These are phyloP conservation scores for Motacilla tschutschensis DNA, from an alignment of 2,113 vertebrate genomes.

Conservation along the genomic window DNA sequence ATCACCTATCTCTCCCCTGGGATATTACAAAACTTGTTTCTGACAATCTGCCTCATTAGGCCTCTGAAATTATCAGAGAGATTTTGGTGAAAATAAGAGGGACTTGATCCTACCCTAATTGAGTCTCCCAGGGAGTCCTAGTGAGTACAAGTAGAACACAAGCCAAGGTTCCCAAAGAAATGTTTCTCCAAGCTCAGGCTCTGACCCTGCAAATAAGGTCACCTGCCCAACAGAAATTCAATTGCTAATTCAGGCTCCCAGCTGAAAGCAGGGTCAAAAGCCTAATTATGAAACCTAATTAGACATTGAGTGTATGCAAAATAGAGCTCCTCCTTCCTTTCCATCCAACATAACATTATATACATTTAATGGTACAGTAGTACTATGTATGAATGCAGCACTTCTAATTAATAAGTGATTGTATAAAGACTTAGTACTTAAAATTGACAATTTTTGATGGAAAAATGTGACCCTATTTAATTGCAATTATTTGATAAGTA, in stretches of 20 bases:
- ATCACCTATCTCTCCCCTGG: neutral
- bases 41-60: neutral
- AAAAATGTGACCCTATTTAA: neutral
- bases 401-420: neutral
- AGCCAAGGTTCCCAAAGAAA: slow-evolving; percentile 19
- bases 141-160: neutral
- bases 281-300: slow-evolving; percentile 50
- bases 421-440: neutral
- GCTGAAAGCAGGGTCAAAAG: slow-evolving; percentile 48
- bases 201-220: slow-evolving; percentile 43
- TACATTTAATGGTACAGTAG: neutral
- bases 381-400: neutral
- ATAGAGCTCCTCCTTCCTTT: slow-evolving; percentile 35
- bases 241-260: slow-evolving; percentile 43
- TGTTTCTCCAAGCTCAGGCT: neutral
- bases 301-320: slow-evolving; percentile 24
- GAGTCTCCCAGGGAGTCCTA: neutral
- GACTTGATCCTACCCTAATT: neutral
- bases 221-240: slow-evolving; percentile 47
- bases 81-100: neutral
- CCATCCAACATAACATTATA: neutral
- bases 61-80: neutral
- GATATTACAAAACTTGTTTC: neutral
- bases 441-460: neutral
- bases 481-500: neutral